Base-by-base conservation (phyloP, 1,140 invertebrate species). In the Tetramorium simillimum region DNA sequence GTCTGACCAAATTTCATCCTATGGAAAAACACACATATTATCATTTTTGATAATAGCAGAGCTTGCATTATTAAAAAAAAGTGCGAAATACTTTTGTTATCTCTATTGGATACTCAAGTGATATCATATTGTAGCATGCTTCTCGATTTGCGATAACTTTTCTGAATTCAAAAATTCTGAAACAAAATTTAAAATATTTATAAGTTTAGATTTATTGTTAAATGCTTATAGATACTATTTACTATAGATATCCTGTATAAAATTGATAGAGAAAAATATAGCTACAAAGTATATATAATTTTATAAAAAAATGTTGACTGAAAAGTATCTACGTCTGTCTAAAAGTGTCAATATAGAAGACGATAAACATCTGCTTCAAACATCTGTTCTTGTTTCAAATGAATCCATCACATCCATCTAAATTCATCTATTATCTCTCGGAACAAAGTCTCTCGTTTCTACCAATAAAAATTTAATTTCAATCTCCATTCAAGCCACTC, bases 141-240 rank as follows among this genome's bases (percentile, higher is more conserved):
- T 98, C 97, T 85, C 98, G 96, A 93, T 98, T 97, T 12, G 98
- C 97, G 53, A 99, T 96, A 58, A 98, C 95, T 96, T 99, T 99
- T 90, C 98, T 95, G 93, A 99, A 99, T 92, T 98, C 96, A 95
- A 99, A 98, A 93, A 99, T 96, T 94, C 98, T 99, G 93, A 86
- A 93, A 92, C 43, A 84, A 73, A 86, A 88, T 56, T 14, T 4
- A 1, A 43, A 1, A 28, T 3, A 53, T 5, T 62, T 65, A 60
- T 60, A 80, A 69, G 18, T 5, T 63, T 63, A 18, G 3, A 40
- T 28, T 40, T 62, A 16, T 10, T 28, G 28, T 28, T 28, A 28
- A 1, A 40, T 40, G 3, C 3, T 40, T 40, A 65, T 6, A 49
- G 6, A 51, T 72, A 43, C 10, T 73, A 53, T 33, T 14, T 5